Percentiles rank a stretch among this genome's conserved stretches.
Evolutionary conservation across 2,888 invertebrate species (phyloP).

Genomic region (Carabus problematicus): DNA sequence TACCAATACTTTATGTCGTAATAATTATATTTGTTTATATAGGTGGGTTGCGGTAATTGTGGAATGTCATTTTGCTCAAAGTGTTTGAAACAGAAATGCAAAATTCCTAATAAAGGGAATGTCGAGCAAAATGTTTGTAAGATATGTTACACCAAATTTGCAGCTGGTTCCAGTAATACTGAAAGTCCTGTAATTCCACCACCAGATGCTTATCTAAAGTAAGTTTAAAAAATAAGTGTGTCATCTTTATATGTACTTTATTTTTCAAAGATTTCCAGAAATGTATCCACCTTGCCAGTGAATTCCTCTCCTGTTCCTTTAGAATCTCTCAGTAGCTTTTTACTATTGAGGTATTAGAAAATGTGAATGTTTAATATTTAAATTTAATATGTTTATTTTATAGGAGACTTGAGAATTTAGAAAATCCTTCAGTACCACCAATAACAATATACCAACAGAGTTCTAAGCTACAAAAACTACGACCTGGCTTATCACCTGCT

Average conservation of each 20-base stretch:
- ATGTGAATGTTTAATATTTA: constrained; percentile 19
- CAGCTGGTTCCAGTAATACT: constrained; percentile 48
- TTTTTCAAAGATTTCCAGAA: not conserved
- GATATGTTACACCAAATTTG: constrained; percentile 60
- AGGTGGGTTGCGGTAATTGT: constrained; percentile 85
- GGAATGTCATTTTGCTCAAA: constrained; percentile 84
- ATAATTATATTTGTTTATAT: constrained; percentile 52
- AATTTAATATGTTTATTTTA: constrained; percentile 39
- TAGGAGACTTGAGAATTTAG: constrained; percentile 63
- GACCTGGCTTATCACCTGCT: constrained; percentile 59
- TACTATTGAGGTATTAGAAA: constrained; percentile 21
- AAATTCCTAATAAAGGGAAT: constrained; percentile 68
- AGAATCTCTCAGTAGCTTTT: constrained; percentile 5
- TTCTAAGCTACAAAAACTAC: constrained; percentile 53
- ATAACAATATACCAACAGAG: constrained; percentile 63
- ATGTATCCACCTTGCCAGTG: not conserved
- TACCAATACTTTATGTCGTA: constrained; percentile 15
- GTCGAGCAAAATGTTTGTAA: constrained; percentile 73
- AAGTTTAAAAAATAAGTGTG: constrained; percentile 48
- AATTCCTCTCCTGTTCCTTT: constrained; percentile 7
- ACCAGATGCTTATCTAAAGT: constrained; percentile 68
- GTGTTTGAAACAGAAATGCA: constrained; percentile 76
- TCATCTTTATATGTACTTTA: not conserved
- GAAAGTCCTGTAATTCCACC: constrained; percentile 53
- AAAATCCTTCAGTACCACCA: constrained; percentile 65